Evolutionary conservation across 2,888 invertebrate genomes (phyloP).

Genomic region (Reticulitermes lucifugus): DNA sequence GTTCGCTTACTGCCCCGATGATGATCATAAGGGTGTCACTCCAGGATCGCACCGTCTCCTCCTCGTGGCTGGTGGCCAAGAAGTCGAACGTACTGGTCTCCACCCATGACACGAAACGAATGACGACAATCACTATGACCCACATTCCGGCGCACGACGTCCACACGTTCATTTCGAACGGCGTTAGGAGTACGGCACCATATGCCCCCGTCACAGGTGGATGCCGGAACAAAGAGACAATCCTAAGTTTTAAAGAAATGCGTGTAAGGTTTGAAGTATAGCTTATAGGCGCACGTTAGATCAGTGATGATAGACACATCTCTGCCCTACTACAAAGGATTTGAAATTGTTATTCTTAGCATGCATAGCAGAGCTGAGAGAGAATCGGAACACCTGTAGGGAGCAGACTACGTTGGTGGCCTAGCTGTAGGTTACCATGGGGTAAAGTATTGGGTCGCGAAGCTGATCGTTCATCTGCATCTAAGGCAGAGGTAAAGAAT

Average conservation of each 20-base stretch:
- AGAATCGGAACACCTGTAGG: too few species aligned
- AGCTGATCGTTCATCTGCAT: too few species aligned
- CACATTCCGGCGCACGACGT: constrained; percentile 63
- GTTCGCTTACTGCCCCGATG: constrained; percentile 38
- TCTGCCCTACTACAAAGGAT: too few species aligned
- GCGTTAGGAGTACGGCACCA: constrained; percentile 73
- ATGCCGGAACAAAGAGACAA: constrained; percentile 74
- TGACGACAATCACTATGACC: constrained; percentile 30
- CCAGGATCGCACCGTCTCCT: constrained; percentile 37
- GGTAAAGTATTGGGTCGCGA: too few species aligned
- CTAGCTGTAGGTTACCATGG: too few species aligned
- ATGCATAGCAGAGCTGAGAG: too few species aligned
- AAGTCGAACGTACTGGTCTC: constrained; percentile 24
- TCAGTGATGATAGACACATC: too few species aligned
- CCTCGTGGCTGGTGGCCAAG: neutral
- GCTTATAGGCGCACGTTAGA: too few species aligned
- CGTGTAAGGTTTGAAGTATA: neutral
- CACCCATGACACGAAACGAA: constrained; percentile 36
- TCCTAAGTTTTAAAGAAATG: neutral
- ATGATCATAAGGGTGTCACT: constrained; percentile 43
- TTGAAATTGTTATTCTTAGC: too few species aligned
- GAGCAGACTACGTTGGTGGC: too few species aligned
- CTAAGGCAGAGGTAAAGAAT: too few species aligned
- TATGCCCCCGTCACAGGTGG: constrained; percentile 78
- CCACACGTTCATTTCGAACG: constrained; percentile 77